Evolutionary conservation across 2,888 invertebrate species (phyloP).

Genomic region (Pocota personata): DNA sequence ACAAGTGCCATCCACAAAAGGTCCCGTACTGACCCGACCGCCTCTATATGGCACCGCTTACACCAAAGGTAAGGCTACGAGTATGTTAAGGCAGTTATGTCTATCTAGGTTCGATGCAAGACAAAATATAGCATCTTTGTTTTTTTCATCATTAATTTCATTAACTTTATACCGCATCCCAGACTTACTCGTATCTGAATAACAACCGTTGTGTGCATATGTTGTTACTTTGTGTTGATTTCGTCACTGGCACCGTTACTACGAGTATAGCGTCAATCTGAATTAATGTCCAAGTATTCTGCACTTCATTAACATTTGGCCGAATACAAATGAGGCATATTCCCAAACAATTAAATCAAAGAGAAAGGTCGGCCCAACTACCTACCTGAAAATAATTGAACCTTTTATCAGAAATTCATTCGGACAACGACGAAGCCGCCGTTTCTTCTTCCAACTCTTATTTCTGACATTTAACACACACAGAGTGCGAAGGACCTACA

Average conservation of each 20-base stretch:
- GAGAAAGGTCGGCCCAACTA: conserved; percentile 38
- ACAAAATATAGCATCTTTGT: too few species aligned
- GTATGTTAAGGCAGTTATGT: too few species aligned
- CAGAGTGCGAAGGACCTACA: conserved; percentile 48
- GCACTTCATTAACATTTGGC: conserved; percentile 17
- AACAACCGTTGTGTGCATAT: not conserved
- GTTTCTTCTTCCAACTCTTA: conserved; percentile 3
- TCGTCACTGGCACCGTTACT: not conserved
- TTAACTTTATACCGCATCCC: too few species aligned
- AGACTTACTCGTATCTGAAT: too few species aligned
- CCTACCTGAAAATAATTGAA: conserved; percentile 42
- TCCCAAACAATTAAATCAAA: conserved; percentile 38
- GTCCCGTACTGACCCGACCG: too few species aligned
- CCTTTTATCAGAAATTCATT: conserved; percentile 52
- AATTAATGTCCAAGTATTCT: not conserved
- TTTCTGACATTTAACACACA: conserved; percentile 38
- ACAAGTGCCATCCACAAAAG: too few species aligned
- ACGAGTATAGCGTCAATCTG: not conserved
- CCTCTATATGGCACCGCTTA: too few species aligned
- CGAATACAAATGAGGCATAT: conserved; percentile 40
- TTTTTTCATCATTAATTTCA: too few species aligned
- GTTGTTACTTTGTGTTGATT: not conserved
- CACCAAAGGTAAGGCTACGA: too few species aligned
- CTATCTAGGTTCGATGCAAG: too few species aligned
- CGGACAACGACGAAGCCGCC: not conserved